Percentiles rank a stretch among this genome's conserved stretches.
phyloP scores from a whole-genome alignment of 1,140 invertebrate species.

The Pseudomyrmex gracilis region DNA sequence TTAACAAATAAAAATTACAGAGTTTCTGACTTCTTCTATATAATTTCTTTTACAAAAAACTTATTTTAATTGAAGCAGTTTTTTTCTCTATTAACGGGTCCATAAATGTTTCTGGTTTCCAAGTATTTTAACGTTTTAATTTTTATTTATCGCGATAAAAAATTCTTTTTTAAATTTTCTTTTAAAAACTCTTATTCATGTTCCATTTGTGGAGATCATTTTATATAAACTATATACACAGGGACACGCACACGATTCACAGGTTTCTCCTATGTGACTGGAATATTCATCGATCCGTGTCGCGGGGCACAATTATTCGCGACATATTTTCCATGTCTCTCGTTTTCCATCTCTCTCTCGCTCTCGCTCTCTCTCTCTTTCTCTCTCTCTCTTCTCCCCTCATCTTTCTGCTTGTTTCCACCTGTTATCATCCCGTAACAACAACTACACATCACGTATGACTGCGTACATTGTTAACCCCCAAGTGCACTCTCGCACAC shows the following conservation, averaged over 20 bases:
- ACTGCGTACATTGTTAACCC: constrained; percentile 62
- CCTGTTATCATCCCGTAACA: constrained; percentile 12
- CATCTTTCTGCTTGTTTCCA: neutral
- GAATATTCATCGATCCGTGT: constrained; percentile 62
- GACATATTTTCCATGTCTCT: constrained; percentile 60
- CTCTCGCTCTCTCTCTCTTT: constrained; percentile 22
- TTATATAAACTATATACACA: neutral
- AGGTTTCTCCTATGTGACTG: constrained; percentile 17
- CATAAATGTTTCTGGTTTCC: no score
- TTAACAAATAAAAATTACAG: no score
- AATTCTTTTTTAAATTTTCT: neutral
- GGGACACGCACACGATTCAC: constrained; percentile 9
- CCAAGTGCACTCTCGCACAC: neutral
- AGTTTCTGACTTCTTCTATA: no score
- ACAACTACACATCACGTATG: constrained; percentile 47
- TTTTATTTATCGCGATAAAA: neutral
- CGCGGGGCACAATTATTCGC: constrained; percentile 55
- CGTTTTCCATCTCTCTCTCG: constrained; percentile 24
- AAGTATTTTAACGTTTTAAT: no score
- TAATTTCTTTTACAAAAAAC: no score
- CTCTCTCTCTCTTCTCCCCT: neutral
- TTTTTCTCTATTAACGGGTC: no score
- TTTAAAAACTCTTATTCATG: neutral
- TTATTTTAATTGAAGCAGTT: no score
- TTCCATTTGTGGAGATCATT: neutral